Percentiles rank a stretch among this genome's conserved stretches.
Conservation (phyloP, 2,888 invertebrate genomes). For the Pseudococcus longispinus region DNA sequence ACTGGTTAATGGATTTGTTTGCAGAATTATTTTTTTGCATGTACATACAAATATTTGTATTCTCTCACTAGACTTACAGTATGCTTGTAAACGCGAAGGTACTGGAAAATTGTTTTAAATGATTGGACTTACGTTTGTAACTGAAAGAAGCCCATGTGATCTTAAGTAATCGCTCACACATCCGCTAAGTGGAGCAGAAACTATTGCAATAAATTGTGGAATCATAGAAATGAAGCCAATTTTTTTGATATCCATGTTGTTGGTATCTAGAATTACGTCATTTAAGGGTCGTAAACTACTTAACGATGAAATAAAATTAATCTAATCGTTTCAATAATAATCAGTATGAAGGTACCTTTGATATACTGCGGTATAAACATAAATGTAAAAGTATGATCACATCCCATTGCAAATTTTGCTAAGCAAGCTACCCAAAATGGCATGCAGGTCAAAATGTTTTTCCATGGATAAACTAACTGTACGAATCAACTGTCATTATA, state of each 20-base stretch:
- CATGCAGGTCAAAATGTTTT: not conserved
- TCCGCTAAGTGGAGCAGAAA: not conserved
- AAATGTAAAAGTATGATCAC: not conserved
- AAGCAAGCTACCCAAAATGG: not conserved
- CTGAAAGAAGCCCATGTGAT: not conserved
- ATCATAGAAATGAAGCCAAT: not conserved
- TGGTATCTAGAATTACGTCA: not conserved
- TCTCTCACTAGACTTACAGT: not conserved
- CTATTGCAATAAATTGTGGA: not conserved
- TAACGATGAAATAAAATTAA: no score
- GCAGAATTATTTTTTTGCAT: no score
- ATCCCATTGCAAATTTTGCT: not conserved
- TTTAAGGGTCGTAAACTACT: no score
- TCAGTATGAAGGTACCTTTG: not conserved
- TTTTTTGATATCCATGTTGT: not conserved
- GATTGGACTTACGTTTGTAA: not conserved
- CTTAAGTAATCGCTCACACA: not conserved
- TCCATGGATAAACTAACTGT: constrained; percentile 40
- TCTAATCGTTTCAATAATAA: not conserved
- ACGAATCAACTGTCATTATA: not conserved
- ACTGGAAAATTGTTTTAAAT: not conserved
- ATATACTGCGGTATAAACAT: not conserved
- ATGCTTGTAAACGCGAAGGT: not conserved
- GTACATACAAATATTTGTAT: not conserved
- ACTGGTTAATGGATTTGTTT: not conserved